These are phyloP conservation scores for Drosophila picticornis DNA, from an alignment of 2,888 invertebrate genomes.

Conservation along the genomic window DNA sequence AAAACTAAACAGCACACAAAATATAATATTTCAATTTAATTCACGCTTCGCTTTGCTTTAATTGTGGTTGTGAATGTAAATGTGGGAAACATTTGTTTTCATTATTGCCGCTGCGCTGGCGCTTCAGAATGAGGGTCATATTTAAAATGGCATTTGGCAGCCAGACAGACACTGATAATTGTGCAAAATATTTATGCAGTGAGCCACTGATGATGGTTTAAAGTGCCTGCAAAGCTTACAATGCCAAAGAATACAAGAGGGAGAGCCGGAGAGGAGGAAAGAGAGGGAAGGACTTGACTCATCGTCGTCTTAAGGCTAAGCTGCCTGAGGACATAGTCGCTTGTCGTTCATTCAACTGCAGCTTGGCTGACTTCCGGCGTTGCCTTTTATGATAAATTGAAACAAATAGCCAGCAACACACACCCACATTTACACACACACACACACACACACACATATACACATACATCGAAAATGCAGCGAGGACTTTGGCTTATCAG, in stretches of 20 bases:
- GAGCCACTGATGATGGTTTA: constrained; percentile 29
- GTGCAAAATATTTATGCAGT: constrained; percentile 62
- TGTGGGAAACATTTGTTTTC: constrained; percentile 63
- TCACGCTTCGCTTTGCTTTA: constrained; percentile 33
- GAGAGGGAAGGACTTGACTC: constrained; percentile 52
- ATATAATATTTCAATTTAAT: constrained; percentile 43
- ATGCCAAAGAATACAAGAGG: constrained; percentile 38
- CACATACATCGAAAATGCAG: constrained; percentile 29
- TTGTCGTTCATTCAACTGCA: constrained; percentile 77
- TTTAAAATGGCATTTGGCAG: constrained; percentile 38
- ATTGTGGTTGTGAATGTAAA: constrained; percentile 27
- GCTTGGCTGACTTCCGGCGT: constrained; percentile 77
- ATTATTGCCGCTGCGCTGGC: constrained; percentile 49
- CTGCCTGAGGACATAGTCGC: constrained; percentile 57
- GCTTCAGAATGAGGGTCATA: constrained; percentile 20
- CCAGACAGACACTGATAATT: constrained; percentile 60
- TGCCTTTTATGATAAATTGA: constrained; percentile 79
- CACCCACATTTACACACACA: constrained; percentile 10
- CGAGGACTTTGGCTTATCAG: constrained; percentile 73
- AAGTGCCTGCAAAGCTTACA: constrained; percentile 48
- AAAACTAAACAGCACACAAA: constrained; percentile 1
- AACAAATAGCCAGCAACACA: constrained; percentile 75
- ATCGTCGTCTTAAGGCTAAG: constrained; percentile 62
- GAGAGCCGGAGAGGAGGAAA: constrained; percentile 43
- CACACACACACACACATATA: constrained; percentile 5